phyloP scores from a whole-genome alignment of 2,113 vertebrate genomes.

The Axis porcinus region DNA sequence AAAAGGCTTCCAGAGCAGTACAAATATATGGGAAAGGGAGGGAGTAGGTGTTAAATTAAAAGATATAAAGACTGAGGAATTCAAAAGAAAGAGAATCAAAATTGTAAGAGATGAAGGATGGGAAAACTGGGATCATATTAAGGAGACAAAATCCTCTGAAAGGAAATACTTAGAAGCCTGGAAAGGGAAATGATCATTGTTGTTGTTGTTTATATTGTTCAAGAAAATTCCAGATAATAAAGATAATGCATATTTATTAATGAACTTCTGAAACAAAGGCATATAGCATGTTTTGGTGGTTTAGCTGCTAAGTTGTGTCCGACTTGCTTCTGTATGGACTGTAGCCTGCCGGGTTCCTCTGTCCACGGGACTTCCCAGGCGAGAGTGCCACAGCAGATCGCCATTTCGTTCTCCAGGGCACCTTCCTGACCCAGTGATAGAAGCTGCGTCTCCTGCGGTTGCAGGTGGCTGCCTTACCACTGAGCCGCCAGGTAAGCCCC shows the following conservation, averaged over 20 bases:
- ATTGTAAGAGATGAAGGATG: background rate
- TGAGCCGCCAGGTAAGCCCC: background rate
- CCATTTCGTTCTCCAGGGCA: background rate
- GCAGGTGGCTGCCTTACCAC: background rate
- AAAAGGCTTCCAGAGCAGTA: background rate
- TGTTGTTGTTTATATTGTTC: background rate
- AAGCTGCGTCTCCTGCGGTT: background rate
- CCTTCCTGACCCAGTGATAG: background rate
- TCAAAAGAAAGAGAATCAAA: background rate
- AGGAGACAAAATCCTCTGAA: background rate
- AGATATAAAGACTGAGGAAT: background rate
- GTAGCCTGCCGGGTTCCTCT: background rate
- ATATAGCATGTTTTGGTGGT: background rate
- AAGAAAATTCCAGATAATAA: background rate
- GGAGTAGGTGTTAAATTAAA: background rate
- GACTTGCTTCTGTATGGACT: background rate
- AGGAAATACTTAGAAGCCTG: background rate
- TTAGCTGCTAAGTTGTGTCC: background rate
- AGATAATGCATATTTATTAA: background rate
- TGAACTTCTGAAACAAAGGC: background rate
- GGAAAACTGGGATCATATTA: background rate
- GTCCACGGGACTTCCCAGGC: background rate
- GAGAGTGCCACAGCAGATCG: accelerated
- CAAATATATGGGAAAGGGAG: background rate
- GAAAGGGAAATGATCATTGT: background rate